Conservation (phyloP, 2,797 vertebrate species). For the Botia almorhae region DNA sequence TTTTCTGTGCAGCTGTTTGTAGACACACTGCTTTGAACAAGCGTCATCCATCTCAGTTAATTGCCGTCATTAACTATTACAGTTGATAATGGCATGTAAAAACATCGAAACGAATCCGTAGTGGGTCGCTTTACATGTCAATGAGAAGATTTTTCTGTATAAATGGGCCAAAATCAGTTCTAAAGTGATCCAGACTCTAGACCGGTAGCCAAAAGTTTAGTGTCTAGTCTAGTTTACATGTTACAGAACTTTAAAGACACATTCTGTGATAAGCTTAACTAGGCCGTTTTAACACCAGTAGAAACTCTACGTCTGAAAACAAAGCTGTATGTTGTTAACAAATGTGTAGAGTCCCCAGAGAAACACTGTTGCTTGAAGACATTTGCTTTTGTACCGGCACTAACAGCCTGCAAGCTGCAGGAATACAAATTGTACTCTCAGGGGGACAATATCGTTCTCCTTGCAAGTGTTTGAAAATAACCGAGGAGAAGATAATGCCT, state of each 20-base stretch:
- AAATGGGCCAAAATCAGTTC: not conserved
- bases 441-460: slow-evolving; percentile 16
- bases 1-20: not conserved
- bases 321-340: slow-evolving; percentile 9
- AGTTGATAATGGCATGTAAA: not conserved
- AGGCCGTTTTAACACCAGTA: not conserved
- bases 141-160: not conserved
- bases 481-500: not conserved
- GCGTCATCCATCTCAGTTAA: no score
- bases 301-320: not conserved
- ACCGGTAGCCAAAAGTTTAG: not conserved
- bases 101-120: no score
- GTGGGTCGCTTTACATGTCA: no score
- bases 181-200: no score
- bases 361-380: slow-evolving; percentile 24
- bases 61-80: not conserved
- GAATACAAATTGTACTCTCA: slow-evolving; percentile 30
- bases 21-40: no score
- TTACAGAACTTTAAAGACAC: not conserved
- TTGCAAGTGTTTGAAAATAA: slow-evolving; percentile 26
- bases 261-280: slow-evolving; percentile 6
- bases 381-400: slow-evolving; percentile 29
- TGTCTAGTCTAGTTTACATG: not conserved
- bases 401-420: slow-evolving; percentile 12
- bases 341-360: slow-evolving; percentile 23